A percentile compares a stretch with the other conserved stretches of the same genome.
Evolutionary conservation across 2,113 vertebrate genomes (phyloP).

Genomic region (Plecturocebus donacophilus): DNA sequence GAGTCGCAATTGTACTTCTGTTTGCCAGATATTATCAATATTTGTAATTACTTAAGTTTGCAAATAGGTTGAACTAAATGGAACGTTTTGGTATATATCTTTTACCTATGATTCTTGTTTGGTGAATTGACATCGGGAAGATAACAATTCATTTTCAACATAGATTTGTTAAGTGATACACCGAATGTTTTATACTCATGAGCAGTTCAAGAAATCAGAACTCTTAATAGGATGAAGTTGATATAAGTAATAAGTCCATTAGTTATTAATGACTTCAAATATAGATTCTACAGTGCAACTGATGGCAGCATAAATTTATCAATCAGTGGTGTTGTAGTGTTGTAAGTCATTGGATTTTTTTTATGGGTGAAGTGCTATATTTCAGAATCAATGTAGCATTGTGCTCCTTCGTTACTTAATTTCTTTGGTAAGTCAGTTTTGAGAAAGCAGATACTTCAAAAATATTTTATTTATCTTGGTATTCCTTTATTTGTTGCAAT

Average conservation of each 20-base stretch:
- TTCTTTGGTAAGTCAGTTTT: constrained; percentile 71
- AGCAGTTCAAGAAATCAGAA: constrained; percentile 71
- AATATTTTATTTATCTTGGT: constrained; percentile 61
- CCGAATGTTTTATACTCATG: constrained; percentile 65
- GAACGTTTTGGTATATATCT: not conserved
- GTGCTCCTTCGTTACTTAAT: constrained; percentile 72
- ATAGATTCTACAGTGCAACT: constrained; percentile 80
- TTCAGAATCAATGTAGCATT: constrained; percentile 81
- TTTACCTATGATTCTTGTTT: not conserved
- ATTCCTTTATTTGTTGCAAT: constrained; percentile 6
- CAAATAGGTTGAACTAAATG: not conserved
- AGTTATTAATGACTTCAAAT: constrained; percentile 82
- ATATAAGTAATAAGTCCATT: constrained; percentile 80
- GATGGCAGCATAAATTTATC: constrained; percentile 75
- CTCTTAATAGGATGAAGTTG: constrained; percentile 76
- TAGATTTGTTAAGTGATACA: constrained; percentile 58
- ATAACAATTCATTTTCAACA: constrained; percentile 69
- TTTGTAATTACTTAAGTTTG: not conserved
- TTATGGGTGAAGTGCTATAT: constrained; percentile 79
- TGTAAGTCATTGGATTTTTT: constrained; percentile 82
- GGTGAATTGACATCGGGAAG: constrained; percentile 37
- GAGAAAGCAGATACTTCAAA: constrained; percentile 57
- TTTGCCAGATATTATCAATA: not conserved
- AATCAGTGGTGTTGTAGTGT: constrained; percentile 63
- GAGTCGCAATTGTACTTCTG: not conserved